These are phyloP conservation scores for Meriones unguiculatus DNA, from an alignment of 2,113 vertebrate species.

Conservation along the genomic window DNA sequence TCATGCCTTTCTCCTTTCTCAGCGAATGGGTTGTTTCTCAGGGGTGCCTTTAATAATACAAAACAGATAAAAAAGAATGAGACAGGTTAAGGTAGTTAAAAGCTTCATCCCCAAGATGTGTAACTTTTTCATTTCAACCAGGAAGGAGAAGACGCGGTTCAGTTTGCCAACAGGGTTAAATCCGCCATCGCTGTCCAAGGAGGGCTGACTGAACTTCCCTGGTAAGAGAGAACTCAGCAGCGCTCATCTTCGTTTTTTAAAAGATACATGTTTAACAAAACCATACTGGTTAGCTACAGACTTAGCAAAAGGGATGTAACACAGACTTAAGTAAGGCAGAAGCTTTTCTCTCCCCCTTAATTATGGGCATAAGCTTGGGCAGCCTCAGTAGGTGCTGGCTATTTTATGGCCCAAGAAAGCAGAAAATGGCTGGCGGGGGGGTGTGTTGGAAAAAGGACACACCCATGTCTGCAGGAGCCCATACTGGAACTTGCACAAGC, in stretches of 20 bases:
- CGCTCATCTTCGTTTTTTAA: not conserved
- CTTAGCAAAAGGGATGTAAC: not conserved
- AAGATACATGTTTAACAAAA: not conserved
- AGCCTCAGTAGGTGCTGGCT: not conserved
- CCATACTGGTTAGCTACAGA: not conserved
- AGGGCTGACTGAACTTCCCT: slow-evolving; percentile 94
- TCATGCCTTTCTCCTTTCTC: slow-evolving; percentile 21
- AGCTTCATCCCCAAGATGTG: not conserved
- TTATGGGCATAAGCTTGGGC: not conserved
- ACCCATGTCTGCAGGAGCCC: not conserved
- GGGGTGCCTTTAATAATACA: not conserved
- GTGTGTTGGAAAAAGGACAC: not conserved
- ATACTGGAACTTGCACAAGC: not conserved
- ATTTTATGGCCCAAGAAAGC: not conserved
- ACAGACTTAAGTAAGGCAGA: not conserved
- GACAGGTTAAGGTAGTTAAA: rapidly evolving
- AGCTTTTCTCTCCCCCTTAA: not conserved
- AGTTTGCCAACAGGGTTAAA: slow-evolving; percentile 96
- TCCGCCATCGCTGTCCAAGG: slow-evolving; percentile 95
- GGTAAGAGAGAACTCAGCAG: slow-evolving; percentile 88
- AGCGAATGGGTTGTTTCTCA: not conserved
- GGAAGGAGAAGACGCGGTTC: slow-evolving; percentile 94
- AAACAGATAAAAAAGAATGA: not conserved
- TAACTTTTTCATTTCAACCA: slow-evolving; percentile 74
- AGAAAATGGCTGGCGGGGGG: not conserved